These are phyloP conservation scores for Luperina nickerlii DNA, from an alignment of 2,888 invertebrate species.

Conservation along the genomic window DNA sequence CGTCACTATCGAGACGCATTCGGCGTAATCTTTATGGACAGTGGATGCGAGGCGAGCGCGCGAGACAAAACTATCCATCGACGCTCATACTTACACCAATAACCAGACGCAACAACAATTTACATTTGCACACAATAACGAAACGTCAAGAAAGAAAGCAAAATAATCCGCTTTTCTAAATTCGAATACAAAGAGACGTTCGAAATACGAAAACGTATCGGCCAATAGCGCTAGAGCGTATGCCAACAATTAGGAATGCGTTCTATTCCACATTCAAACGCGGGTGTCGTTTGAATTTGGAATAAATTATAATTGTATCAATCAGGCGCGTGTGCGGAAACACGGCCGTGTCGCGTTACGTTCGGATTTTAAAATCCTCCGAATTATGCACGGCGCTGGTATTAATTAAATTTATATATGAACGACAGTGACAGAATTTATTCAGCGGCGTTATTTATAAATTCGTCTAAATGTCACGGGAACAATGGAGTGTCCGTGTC, in stretches of 20 bases:
- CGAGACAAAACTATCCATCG: conserved; percentile 73
- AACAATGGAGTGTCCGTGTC: conserved; percentile 87
- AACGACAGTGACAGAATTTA: conserved; percentile 77
- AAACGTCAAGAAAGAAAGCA: conserved; percentile 84
- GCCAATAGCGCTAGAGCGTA: conserved; percentile 85
- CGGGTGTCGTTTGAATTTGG: conserved; percentile 79
- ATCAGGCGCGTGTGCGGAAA: conserved; percentile 59
- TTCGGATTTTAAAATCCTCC: conserved; percentile 75
- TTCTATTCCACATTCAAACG: conserved; percentile 86
- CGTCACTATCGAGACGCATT: conserved; percentile 54
- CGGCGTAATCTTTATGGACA: conserved; percentile 69
- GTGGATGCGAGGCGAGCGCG: conserved; percentile 56
- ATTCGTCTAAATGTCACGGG: conserved; percentile 88
- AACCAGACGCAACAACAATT: conserved; percentile 84
- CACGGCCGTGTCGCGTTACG: conserved; percentile 55
- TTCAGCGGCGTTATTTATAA: conserved; percentile 86
- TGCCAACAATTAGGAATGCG: conserved; percentile 88
- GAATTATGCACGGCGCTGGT: conserved; percentile 74
- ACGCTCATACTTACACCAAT: conserved; percentile 81
- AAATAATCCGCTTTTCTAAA: conserved; percentile 86
- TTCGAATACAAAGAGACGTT: conserved; percentile 87
- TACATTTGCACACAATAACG: conserved; percentile 89
- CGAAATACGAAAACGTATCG: conserved; percentile 86
- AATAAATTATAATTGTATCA: conserved; percentile 78
- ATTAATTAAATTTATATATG: conserved; percentile 82